Base-by-base conservation (phyloP, 2,797 vertebrate species). In the Pseudochirops cupreus region DNA sequence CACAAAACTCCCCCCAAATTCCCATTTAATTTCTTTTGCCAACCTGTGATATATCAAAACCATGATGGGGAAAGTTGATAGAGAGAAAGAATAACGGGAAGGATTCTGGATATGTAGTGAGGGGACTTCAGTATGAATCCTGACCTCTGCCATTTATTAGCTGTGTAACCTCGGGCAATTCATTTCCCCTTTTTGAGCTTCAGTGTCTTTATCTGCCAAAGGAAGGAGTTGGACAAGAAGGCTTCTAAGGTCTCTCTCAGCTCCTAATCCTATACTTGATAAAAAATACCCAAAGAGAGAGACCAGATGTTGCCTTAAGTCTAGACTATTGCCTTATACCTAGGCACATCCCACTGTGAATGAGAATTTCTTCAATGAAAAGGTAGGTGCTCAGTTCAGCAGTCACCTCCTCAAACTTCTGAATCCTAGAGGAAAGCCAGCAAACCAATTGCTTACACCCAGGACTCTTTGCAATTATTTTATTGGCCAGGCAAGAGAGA, bases 391-490 rank as follows among this genome's bases (percentile, higher is more conserved):
- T 97, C 99, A 99, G 95, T 99, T 99, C 98, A 99, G 99, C 98
- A 99, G 99, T 98, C 99, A 99, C 98, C 99, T 99, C 96, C 98
- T 99, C 96, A 99, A 98, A 98, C 99, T 99, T 97, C 99, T 99
- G 99, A 99, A 98, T 96, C 99, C 99, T 1, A 98, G 99, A 97
- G 99, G 99, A 94, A 99, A 99, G 94, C 99, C 99, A 91, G 99
- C 99, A 98, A 99, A 99, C 98, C 99, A 99, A 98, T 99, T 99
- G 98, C 98, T 99, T 98, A 99, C 99, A 12, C 99, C 99, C 97
- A 99, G 99, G 99, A 99, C 99, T 98, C 99, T 99, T 97, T 99
- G 99, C 98, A 99, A 99, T 99, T 99, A 99, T 98, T 99, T 99
- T 97, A 98, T 98, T n/a, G 99, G 98, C 96, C 98, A 98, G 74